These are phyloP conservation scores for Conus betulinus DNA, from an alignment of 1,140 invertebrate genomes.

Conservation along the genomic window DNA sequence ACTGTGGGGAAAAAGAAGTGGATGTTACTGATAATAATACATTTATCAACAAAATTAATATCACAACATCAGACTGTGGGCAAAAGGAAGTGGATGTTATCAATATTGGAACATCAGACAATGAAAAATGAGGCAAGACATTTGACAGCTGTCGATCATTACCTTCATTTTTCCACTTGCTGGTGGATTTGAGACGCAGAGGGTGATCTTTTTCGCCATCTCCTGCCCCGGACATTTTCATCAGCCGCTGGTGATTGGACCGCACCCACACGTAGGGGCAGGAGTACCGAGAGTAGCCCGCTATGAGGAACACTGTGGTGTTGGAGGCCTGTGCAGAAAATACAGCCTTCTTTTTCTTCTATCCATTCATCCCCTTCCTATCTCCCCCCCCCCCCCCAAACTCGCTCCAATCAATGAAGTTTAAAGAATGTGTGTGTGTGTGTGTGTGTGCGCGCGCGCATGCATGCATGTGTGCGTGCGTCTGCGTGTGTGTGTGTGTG, in stretches of 20 bases:
- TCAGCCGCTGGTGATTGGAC: constrained; percentile 66
- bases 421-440: too few species aligned
- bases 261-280: constrained; percentile 71
- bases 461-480: too few species aligned
- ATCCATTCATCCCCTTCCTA: too few species aligned
- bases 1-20: too few species aligned
- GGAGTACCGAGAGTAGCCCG: constrained; percentile 67
- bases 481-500: too few species aligned
- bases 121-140: neutral
- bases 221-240: constrained; percentile 57
- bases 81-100: neutral
- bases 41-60: too few species aligned
- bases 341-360: too few species aligned
- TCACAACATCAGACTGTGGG: too few species aligned
- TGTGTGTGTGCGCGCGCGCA: too few species aligned
- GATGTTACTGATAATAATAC: neutral
- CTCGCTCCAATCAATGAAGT: too few species aligned
- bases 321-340: constrained; percentile 57
- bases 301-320: constrained; percentile 66
- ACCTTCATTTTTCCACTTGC: constrained; percentile 66
- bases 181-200: constrained; percentile 64
- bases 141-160: neutral
- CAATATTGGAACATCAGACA: neutral
- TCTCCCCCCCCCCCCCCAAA: too few species aligned
- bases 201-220: constrained; percentile 64